Evolutionary conservation across 2,797 vertebrate genomes (phyloP), one percentile per base, ranked within the genome.

Genomic region (Rhinogobio ventralis): DNA sequence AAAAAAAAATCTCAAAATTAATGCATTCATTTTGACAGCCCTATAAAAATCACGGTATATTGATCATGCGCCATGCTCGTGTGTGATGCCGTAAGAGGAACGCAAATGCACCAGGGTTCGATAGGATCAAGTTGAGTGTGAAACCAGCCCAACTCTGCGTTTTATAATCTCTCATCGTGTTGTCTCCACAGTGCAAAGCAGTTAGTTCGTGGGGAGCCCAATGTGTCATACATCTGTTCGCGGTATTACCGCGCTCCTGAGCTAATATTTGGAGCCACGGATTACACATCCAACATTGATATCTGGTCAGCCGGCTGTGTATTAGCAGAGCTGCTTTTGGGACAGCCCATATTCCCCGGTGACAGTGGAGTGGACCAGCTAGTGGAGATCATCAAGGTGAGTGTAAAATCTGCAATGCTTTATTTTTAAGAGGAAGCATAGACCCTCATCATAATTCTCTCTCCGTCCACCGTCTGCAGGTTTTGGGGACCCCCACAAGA

Each of bases 281-380:
- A 98, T 92, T 98, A 98, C 93, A 98, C 97, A 46, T 96, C 97
- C 66, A 98, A 97, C 91, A 98, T 98, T 51, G 97, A 98, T 93
- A 96, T 98, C 94, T 98, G 97, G 97, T 98, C 97, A n/a, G 97
- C 97, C 0, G 97, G 97, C 89, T 98, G 97, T 1, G 97, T 98
- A 80, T 93, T 98, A 91, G 97, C 97, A 0, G 97, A 98, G 91
- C 94, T 98, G 79, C 94, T 98, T 80, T 94, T 97, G 85, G 97
- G 97, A 55, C 97, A 98, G 92, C 97, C 97, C 83, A 98, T 98
- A 90, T 98, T 98, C 91, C 97, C 97, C 0, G 97, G 97, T 46
- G 97, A 98, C 94, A 98, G 97, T 10, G 97, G 97, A 13, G 97
- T 98, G 83, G 97, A 98, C 95, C 97, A 98, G 94, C 94, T 98